Base-by-base conservation (phyloP, 2,113 vertebrate genomes). In the Neotoma lepida region DNA sequence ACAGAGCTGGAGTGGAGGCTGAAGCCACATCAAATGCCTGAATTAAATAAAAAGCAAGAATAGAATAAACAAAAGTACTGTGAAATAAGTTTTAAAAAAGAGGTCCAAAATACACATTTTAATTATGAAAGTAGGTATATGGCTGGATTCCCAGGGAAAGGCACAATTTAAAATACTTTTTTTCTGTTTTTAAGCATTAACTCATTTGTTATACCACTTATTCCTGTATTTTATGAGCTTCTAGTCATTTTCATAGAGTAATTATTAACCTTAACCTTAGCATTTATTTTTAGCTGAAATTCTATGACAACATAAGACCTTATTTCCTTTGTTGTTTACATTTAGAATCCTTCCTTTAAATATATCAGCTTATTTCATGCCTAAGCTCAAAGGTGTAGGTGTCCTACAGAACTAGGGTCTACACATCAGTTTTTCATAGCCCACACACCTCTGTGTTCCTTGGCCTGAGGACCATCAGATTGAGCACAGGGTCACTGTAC, bases 401-500 rank as follows among this genome's bases (percentile, higher is more conserved):
- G 10, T 15, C 88, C 90, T 90, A 6, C 39, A 61, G 44, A 64
- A 80, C 22, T 41, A 66, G 1, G 49, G 9, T 89, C 49, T 86
- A 13, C 15, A 71, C 9, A 68, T 66, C 33, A 94, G 1, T 81
- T 93, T 96, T 77, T 56, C 88, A 54, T 54, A n/a, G 95, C 30
- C 74, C 66, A n/a, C 33, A 54, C 4, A 91, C 84, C 26, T 96
- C 96, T 10, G 4, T 73, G 28, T 96, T 95, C 30, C 87, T 96
- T 44, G 93, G 82, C 68, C 93, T 96, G 0, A 86, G 86, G 61
- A 89, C 93, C 20, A 78, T 54, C 33, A 89, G 84, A 71, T 91
- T 96, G 84, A 96, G 87, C 95, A 93, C 73, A 4, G 84, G n/a
- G 92, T 96, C 71, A 89, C 85, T 17, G 86, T 1, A 2, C 64